Evolutionary conservation across 2,797 vertebrate genomes (phyloP).

Genomic region (Pipistrellus kuhlii): DNA sequence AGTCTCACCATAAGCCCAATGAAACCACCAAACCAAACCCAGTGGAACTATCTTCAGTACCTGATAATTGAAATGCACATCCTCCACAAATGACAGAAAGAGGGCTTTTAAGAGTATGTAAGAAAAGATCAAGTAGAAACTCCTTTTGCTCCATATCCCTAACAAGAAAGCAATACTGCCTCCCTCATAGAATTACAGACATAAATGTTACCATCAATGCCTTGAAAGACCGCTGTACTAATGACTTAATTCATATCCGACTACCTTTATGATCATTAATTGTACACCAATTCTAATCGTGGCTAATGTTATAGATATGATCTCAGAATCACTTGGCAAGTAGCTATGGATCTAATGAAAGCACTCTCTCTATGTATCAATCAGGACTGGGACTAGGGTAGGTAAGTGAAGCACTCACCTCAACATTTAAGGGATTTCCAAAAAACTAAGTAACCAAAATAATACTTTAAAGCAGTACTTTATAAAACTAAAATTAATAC

Average conservation of each 20-base stretch:
- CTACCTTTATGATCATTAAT: slow-evolving; percentile 45
- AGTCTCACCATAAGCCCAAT: background rate
- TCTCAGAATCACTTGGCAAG: slow-evolving; percentile 33
- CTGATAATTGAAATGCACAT: slow-evolving; percentile 9
- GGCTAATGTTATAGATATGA: slow-evolving; percentile 10
- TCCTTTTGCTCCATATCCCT: background rate
- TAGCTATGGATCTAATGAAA: slow-evolving; percentile 24
- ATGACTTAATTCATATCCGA: slow-evolving; percentile 38
- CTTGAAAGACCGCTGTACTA: background rate
- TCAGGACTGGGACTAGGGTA: background rate
- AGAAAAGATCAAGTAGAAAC: background rate
- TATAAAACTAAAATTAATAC: slow-evolving; percentile 34
- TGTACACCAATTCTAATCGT: slow-evolving; percentile 34
- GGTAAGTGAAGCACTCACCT: background rate
- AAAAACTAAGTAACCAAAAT: background rate
- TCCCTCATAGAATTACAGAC: slow-evolving; percentile 20
- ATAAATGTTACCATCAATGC: background rate
- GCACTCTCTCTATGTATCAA: slow-evolving; percentile 34
- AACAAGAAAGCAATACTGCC: slow-evolving; percentile 5
- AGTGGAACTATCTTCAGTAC: background rate
- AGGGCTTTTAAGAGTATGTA: background rate
- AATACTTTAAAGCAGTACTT: slow-evolving; percentile 35
- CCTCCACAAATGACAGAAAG: slow-evolving; percentile 24
- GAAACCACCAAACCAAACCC: background rate
- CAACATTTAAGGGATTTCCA: background rate